These are phyloP conservation scores for Diachasmimorpha longicaudata DNA, from an alignment of 1,140 invertebrate species.

Conservation along the genomic window DNA sequence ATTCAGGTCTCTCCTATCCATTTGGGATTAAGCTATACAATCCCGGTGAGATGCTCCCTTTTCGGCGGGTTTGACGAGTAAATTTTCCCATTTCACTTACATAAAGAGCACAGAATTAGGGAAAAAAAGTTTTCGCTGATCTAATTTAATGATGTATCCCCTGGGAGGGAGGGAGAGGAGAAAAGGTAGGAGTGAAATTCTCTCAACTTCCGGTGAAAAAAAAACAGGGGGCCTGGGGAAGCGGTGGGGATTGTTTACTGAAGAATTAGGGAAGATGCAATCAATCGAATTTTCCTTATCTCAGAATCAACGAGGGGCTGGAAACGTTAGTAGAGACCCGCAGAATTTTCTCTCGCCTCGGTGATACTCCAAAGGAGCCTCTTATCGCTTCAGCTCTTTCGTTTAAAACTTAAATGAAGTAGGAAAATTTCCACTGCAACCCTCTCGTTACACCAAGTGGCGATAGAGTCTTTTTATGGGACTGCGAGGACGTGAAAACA, in stretches of 20 bases:
- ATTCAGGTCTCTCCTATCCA: conserved; percentile 37
- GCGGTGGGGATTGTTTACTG: not conserved
- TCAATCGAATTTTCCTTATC: not conserved
- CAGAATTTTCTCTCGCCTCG: conserved; percentile 6
- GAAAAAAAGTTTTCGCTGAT: not conserved
- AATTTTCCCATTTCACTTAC: conserved; percentile 6
- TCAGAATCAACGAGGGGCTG: not conserved
- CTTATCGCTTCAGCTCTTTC: conserved; percentile 4
- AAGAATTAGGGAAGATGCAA: not conserved
- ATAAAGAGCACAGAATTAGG: not conserved
- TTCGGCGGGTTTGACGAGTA: not conserved
- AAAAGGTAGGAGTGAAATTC: not conserved
- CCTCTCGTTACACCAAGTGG: not conserved
- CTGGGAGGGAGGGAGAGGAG: not conserved
- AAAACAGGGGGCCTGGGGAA: not conserved
- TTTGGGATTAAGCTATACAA: conserved; percentile 46
- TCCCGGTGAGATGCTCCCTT: not conserved
- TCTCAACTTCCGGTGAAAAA: not conserved
- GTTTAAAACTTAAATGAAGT: conserved; percentile 7
- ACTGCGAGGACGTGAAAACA: not conserved
- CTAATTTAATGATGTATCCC: not conserved
- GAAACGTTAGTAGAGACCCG: not conserved
- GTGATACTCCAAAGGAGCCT: not conserved
- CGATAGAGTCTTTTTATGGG: not conserved
- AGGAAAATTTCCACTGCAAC: not conserved